Evolutionary conservation across 2,113 vertebrate species (phyloP), one percentile per base, ranked within the genome.

Genomic region (Struthidea cinerea): DNA sequence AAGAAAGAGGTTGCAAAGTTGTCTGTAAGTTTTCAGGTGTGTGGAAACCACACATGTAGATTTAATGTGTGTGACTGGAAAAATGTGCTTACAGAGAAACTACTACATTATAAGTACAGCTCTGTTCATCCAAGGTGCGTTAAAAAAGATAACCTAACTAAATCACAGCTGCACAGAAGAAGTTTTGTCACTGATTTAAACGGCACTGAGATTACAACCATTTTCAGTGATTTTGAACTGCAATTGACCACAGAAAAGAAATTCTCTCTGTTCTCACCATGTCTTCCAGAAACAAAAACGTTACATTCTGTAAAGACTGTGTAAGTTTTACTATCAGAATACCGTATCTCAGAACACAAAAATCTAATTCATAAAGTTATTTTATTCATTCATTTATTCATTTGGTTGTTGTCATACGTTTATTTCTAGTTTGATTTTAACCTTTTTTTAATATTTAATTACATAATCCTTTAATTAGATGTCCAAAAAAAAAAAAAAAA

Each of bases 381-480:
- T 79, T 92, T 64, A 14, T 81, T 93, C 33, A 82, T 94, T 81
- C 5, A 68, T 64, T 71, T 55, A 30, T 39, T 77, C 42, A 82
- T 89, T 93, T 46, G 44, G 41, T 93, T 84, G 12, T 67, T 96
- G 16, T 77, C 67, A 78, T 53, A 91, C 28, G 59, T 77, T 93
- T 92, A 41, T 22, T 60, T 95, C 63, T 37, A 42, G 2, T 30
- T 73, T 49, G 6, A 28, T 37, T 49, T 57, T 30, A 17, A 44
- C 4, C 3, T 28, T 35, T 35, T 33, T 94, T 93, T 92, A 79
- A 74, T 27, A 91, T 94, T 96, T 96, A 96, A 96, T 96, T 96
- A 70, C 74, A 87, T 82, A 91, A 87, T 87, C 63, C 76, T 85
- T 89, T 85, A 60, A 92, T 79, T 59, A 95, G 67, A 82, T 79